Evolutionary conservation across 2,113 vertebrate genomes (phyloP).

Genomic region (Columba janthina): DNA sequence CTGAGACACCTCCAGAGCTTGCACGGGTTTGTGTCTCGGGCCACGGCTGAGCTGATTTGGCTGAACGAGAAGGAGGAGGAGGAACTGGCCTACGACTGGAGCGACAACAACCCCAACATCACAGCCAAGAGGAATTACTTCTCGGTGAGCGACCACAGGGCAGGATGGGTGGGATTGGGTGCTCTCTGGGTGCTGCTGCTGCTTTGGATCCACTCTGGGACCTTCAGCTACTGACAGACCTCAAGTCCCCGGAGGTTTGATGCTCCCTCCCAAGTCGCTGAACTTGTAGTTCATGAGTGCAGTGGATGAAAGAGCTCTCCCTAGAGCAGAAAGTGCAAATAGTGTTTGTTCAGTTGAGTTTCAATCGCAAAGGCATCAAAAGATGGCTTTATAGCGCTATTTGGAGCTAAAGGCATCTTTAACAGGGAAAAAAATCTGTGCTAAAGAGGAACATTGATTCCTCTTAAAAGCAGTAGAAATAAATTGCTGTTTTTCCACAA

Average conservation of each 20-base stretch:
- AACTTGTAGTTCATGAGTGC: not conserved
- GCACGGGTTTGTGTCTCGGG: conserved; percentile 87
- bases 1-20: conserved; percentile 91
- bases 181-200: not conserved
- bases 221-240: not conserved
- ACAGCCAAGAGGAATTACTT: conserved; percentile 88
- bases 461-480: not conserved
- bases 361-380: not conserved
- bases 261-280: not conserved
- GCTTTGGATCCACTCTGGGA: not conserved
- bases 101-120: conserved; percentile 88
- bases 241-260: not conserved
- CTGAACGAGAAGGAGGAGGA: conserved; percentile 98
- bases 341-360: not conserved
- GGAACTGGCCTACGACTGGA: conserved; percentile 97
- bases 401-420: not conserved
- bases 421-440: not conserved
- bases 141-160: conserved; percentile 77
- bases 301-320: not conserved
- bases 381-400: not conserved
- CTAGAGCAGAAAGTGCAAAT: not conserved
- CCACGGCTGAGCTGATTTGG: conserved; percentile 96
- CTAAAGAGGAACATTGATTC: not conserved
- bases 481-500: not conserved
- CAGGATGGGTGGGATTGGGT: not conserved